Percentiles rank a stretch among this genome's conserved stretches.
These are phyloP conservation scores for Piscicola geometra DNA, from an alignment of 2,888 invertebrate species.

Conservation along the genomic window DNA sequence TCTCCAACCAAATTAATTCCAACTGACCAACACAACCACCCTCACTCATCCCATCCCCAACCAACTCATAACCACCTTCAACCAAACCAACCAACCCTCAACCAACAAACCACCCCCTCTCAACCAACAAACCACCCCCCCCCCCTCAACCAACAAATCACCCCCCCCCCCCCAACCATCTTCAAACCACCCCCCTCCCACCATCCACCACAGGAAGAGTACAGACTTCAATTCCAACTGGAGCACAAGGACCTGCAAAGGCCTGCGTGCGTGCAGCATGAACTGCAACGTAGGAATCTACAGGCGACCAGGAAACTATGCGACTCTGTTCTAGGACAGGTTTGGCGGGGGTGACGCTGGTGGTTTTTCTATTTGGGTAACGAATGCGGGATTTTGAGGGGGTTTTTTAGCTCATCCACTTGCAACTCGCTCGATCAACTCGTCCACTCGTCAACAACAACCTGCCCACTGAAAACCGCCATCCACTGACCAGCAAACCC, in stretches of 20 bases:
- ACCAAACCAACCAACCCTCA: background rate
- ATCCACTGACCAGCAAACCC: too few relatives aligned
- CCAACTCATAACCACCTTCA: background rate
- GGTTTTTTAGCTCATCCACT: background rate
- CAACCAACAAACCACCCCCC: background rate
- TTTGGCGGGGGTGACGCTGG: conserved; percentile 39
- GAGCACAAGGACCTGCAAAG: conserved; percentile 46
- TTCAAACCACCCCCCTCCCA: background rate
- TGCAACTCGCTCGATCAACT: too few relatives aligned
- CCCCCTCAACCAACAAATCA: background rate
- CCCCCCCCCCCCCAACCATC: background rate
- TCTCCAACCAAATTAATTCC: too few relatives aligned
- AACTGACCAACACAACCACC: too few relatives aligned
- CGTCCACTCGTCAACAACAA: too few relatives aligned
- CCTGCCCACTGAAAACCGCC: too few relatives aligned
- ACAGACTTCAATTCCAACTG: conserved; percentile 46
- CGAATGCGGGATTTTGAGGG: background rate
- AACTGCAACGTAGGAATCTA: conserved; percentile 53
- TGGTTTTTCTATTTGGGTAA: background rate
- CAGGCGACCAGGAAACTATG: conserved; percentile 40
- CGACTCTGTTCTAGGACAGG: conserved; percentile 59
- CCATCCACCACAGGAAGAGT: conserved; percentile 48
- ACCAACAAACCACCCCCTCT: background rate
- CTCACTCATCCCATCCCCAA: too few relatives aligned
- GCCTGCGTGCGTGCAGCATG: conserved; percentile 56